Conservation (phyloP, 2,797 vertebrate species). For the Corythornis leucogaster region DNA sequence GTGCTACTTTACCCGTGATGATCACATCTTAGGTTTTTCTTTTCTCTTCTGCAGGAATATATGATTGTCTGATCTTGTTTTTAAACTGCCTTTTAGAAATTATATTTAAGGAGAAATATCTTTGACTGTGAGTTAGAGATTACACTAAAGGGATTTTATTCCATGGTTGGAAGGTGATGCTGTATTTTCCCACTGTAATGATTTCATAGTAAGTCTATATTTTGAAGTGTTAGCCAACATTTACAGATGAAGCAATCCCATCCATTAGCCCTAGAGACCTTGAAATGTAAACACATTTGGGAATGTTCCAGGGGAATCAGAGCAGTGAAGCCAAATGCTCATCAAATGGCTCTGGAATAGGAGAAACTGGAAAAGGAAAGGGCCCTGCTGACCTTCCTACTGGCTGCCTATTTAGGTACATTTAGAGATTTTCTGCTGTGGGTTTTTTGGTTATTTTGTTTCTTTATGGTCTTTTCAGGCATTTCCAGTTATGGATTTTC, state of each 20-base stretch:
- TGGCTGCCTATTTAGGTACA: neutral
- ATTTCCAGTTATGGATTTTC: neutral
- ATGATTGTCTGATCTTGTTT: neutral
- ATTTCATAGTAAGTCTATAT: neutral
- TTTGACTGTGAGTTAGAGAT: conserved; percentile 29
- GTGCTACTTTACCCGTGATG: neutral
- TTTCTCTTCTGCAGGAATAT: neutral
- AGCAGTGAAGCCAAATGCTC: neutral
- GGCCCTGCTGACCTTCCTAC: neutral
- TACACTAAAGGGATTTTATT: conserved; percentile 1
- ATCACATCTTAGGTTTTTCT: neutral
- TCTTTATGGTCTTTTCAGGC: neutral
- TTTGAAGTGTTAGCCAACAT: conserved; percentile 4
- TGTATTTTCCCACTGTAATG: conserved; percentile 23
- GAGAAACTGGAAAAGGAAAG: neutral
- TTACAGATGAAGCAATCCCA: conserved; percentile 37
- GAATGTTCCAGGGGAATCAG: neutral
- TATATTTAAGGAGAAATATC: conserved; percentile 23
- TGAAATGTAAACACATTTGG: neutral
- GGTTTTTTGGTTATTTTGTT: neutral
- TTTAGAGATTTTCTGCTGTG: neutral
- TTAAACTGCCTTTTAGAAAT: neutral
- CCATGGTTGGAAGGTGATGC: neutral
- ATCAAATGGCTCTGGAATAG: neutral
- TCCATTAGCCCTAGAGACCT: neutral